phyloP scores from a whole-genome alignment of 2,888 invertebrate genomes.

The Scaptomyza cyrtandrae region DNA sequence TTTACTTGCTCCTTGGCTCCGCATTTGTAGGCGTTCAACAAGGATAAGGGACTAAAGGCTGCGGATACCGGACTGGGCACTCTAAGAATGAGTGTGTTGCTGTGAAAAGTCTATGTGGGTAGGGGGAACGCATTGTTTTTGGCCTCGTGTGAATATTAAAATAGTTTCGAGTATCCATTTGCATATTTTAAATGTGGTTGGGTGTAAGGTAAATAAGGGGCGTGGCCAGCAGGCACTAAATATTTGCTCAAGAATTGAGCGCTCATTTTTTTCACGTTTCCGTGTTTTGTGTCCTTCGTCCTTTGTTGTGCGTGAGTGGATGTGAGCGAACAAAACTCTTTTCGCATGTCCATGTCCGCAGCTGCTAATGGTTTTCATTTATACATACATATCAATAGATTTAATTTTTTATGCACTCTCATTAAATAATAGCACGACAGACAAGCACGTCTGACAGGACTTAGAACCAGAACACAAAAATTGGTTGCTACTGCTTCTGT shows the following conservation, averaged over 20 bases:
- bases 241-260: constrained; percentile 51
- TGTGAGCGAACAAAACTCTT: constrained; percentile 24
- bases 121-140: constrained; percentile 18
- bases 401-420: constrained; percentile 65
- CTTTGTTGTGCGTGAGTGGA: constrained; percentile 7
- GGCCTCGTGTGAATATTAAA: constrained; percentile 68
- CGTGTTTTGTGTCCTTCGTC: constrained; percentile 1
- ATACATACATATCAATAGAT: constrained; percentile 51
- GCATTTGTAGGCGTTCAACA: constrained; percentile 26
- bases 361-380: constrained; percentile 51
- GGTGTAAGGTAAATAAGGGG: background rate
- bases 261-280: constrained; percentile 27
- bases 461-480: background rate
- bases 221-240: constrained; percentile 50
- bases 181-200: constrained; percentile 65
- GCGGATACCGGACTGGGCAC: background rate
- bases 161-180: constrained; percentile 73
- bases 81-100: background rate
- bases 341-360: constrained; percentile 19
- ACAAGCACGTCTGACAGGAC: constrained; percentile 22
- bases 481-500: constrained; percentile 48
- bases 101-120: constrained; percentile 6
- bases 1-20: constrained; percentile 11
- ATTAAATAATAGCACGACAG: constrained; percentile 14
- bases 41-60: constrained; percentile 4